Base-by-base conservation (phyloP, 2,797 vertebrate genomes). In the Todus mexicanus region DNA sequence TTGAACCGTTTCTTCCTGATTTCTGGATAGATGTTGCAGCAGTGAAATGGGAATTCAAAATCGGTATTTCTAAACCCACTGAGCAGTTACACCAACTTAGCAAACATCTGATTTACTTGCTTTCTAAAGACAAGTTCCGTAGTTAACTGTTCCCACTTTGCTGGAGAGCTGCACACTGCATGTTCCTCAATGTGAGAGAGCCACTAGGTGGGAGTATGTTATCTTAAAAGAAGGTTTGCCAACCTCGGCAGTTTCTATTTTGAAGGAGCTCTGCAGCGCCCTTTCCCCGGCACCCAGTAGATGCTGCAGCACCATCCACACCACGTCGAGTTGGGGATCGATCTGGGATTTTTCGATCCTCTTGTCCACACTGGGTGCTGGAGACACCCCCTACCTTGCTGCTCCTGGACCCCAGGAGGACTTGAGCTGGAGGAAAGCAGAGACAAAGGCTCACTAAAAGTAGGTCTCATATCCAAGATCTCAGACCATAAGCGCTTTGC, bases 131-230 rank as follows among this genome's bases (percentile, higher is more conserved):
- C 0, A 1, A 60, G n/a, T 60, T 63, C 45, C 48, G 3, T 3
- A 7, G 26, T 29, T 42, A 48, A 15, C 25, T 8, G 47, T 37
- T 50, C 31, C 3, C 9, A 7, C 0, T 66, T 79, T 73, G 42
- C 26, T 43, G 59, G 27, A 68, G 85, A 15, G 50, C 26, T 7
- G 11, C n/a, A 42, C 12, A 2, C 22, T 31, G 38, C 20, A 6
- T 66, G 72, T 78, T 84, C 47, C 64, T 8, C 37, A 38, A 19
- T 7, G 5, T 11, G 9, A 9, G 18, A 31, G 16, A 56, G 43
- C 94, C 97, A 48, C 92, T 97, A 96, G 96, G 64, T 96, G 96
- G 97, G 79, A 94, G 89, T 90, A 35, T 75, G 57, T 87, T 80
- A 48, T 74, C 38, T 92, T 47, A 18, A n/a, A 88, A 92, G 43